Evolutionary conservation across 2,797 vertebrate species (phyloP).

Genomic region (Trichosurus vulpecula): DNA sequence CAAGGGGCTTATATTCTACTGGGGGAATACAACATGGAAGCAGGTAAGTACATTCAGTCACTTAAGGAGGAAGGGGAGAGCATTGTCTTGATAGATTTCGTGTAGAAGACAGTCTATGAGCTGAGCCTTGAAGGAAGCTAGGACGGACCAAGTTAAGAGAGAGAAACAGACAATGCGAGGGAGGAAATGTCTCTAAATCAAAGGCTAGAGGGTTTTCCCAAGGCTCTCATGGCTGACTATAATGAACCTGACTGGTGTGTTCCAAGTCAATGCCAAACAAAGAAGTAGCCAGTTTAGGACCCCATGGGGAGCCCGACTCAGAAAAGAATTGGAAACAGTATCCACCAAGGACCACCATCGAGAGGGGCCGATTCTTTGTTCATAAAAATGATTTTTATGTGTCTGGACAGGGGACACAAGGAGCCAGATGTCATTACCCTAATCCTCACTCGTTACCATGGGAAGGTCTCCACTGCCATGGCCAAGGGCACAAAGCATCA

Average conservation of each 20-base stretch:
- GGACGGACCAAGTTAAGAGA: background rate
- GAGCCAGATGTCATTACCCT: background rate
- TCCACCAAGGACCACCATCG: background rate
- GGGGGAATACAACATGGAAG: background rate
- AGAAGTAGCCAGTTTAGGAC: background rate
- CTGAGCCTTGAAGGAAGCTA: background rate
- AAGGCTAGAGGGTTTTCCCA: background rate
- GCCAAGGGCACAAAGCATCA: background rate
- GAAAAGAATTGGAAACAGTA: background rate
- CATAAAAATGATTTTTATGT: background rate
- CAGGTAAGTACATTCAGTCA: background rate
- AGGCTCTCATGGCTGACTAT: background rate
- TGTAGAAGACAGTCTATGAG: background rate
- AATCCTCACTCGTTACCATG: background rate
- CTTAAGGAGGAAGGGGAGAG: background rate
- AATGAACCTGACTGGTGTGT: slow-evolving; percentile 16
- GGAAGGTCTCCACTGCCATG: background rate
- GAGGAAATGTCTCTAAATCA: slow-evolving; percentile 15
- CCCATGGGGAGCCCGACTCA: background rate
- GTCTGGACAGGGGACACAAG: background rate
- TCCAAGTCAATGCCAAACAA: background rate
- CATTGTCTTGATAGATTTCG: background rate
- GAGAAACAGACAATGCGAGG: background rate
- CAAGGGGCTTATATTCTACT: background rate
- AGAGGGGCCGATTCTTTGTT: background rate